Base-by-base conservation (phyloP, 2,113 vertebrate species). In the Boulengeromyrus knoepffleri region DNA sequence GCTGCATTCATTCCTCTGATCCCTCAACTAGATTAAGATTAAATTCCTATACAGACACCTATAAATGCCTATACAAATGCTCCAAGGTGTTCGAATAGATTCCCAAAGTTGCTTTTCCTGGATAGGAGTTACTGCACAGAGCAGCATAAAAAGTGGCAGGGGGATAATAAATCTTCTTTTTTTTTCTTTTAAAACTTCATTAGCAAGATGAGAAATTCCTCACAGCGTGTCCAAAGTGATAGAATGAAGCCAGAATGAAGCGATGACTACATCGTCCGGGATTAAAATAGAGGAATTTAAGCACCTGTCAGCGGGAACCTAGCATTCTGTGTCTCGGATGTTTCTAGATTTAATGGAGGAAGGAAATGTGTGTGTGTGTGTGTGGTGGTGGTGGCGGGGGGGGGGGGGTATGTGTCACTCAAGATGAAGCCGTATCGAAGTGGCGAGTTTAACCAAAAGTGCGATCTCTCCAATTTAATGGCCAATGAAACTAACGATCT, bases 201-300 rank as follows among this genome's bases (percentile, higher is more conserved):
- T 36, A 56, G 88, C 53, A 70, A 31, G 74, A 80, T 42, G 39
- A 88, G 53, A 46, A 88, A 88, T 66, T 88, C 88, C 46, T 70
- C 31, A 45, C 58, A 62, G 13, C 56, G 42, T 46, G 42, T 88
- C 88, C 56, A 88, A 70, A 62, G 42, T 39, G 56, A 66, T 66
- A 36, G 88, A 36, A 88, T 66, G 56, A 88, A 66, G 88, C 88
- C 53, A 88, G 39, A 70, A 45, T 62, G 87, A 42, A 46, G 88
- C 21, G 45, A 58, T 19, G 53, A 46, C 88, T 42, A 45, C 52
- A 36, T 46, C 39, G 13, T 70, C 21, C 17, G 17, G 56, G 53
- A 88, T 88, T 62, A 88, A 88, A 66, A 88, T n/a, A 88, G 74
- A 80, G 36, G 36, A 88, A 66, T 66, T 66, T 88, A 66, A 88